A percentile compares a stretch with the other conserved stretches of the same genome.
Conservation (phyloP, 2,888 invertebrate genomes). For the Macropis europaea region DNA sequence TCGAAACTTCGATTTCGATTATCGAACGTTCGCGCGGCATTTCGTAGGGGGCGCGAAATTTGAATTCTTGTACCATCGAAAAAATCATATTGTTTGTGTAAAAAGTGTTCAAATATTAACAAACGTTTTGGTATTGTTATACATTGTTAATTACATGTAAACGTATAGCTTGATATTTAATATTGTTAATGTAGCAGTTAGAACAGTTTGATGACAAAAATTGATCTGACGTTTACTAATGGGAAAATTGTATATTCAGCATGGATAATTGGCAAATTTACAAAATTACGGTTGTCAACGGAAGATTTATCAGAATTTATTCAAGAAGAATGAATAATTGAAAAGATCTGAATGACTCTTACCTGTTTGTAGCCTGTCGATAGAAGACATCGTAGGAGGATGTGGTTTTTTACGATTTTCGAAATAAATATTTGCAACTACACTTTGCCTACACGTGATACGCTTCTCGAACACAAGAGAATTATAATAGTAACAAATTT, state of each 20-base stretch:
- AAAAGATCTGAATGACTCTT: not conserved
- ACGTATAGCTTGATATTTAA: too few species aligned
- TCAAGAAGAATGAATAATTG: conserved; percentile 13
- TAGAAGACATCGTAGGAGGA: not conserved
- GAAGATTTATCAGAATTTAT: not conserved
- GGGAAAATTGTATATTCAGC: too few species aligned
- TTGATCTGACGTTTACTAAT: too few species aligned
- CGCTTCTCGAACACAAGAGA: too few species aligned
- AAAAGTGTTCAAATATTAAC: too few species aligned
- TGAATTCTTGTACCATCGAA: not conserved
- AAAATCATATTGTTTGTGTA: too few species aligned
- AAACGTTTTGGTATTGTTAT: too few species aligned
- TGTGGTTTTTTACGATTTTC: not conserved
- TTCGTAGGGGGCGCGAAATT: not conserved
- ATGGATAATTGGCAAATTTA: not conserved
- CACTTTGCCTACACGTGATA: not conserved
- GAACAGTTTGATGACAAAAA: too few species aligned
- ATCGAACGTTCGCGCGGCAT: not conserved
- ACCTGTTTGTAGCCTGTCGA: not conserved
- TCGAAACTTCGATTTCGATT: conserved; percentile 1
- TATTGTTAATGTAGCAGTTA: too few species aligned
- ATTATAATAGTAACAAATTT: not conserved
- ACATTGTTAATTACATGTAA: too few species aligned
- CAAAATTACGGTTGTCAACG: not conserved
- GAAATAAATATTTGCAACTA: too few species aligned